Evolutionary conservation across 2,113 vertebrate genomes (phyloP), one percentile per base, ranked within the genome.

Genomic region (Gallinago undulata): DNA sequence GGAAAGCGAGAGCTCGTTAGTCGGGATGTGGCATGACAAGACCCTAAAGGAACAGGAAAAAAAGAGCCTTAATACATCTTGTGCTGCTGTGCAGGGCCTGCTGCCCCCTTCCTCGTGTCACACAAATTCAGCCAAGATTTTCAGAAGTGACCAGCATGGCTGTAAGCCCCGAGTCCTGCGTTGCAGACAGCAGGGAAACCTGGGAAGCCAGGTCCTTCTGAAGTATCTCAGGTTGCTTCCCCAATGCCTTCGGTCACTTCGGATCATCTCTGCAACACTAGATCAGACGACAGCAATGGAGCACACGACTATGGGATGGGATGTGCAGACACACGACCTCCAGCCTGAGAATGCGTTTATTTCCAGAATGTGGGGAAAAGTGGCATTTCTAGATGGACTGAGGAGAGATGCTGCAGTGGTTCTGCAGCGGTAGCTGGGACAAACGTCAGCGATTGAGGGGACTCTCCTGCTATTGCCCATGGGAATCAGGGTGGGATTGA

Each of bases 361-460:
- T 14, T 35, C 1, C 0, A 45, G 53, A 41, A 24, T 0, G 0
- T 12, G 30, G 37, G 55, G 5, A 1, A 28, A 76, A 88, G 60
- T 3, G 41, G 4, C 10, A 19, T 51, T 89, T 82, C 53, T 47
- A 6, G 48, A 10, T 9, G 2, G 35, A 31, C 28, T 4, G 31
- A 51, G 27, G 45, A 35, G 11, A 35, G 45, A 10, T 10, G 13
- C 51, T 9, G 22, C 19, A 1, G 30, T 11, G 23, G 21, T 10
- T 33, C 56, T 37, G 73, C 63, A 76, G 41, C 3, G 0, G 7
- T 9, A 23, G 27, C 70, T 55, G 37, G 59, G 72, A 31, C 62
- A 63, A 45, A 30, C 5, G 1, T 0, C 2, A 3, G n/a, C 4
- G 2, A 60, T 73, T 48, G 13, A 25, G 39, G 56, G 60, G 7